Conservation (phyloP, 2,888 invertebrate species). For the Antheraea yamamai region DNA sequence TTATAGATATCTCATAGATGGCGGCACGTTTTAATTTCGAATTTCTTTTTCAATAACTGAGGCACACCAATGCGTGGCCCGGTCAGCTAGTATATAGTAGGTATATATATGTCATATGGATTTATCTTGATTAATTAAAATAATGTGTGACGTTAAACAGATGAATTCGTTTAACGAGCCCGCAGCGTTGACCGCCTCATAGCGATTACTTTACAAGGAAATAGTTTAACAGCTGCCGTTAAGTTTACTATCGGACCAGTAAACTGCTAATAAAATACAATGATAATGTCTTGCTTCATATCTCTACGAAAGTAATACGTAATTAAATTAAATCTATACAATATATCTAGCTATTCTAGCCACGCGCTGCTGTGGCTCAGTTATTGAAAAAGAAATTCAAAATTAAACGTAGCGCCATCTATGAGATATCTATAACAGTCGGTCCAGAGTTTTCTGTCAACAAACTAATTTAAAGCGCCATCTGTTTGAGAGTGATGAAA, state of each 20-base stretch:
- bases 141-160: neutral
- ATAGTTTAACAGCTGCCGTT: neutral
- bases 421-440: no score
- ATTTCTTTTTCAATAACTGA: no score
- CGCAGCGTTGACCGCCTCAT: neutral
- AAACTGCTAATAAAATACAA: neutral
- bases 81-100: neutral
- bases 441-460: no score
- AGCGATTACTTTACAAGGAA: neutral
- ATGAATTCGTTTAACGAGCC: neutral
- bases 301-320: neutral
- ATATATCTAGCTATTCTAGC: no score
- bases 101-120: neutral
- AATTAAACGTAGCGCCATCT: no score
- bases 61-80: no score
- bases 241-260: neutral
- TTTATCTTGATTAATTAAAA: neutral
- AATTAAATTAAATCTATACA: neutral
- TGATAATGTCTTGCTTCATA: constrained; percentile 1
- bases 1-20: no score
- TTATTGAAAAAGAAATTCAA: no score
- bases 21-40: no score
- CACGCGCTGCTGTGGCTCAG: no score
- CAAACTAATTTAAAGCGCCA: no score
- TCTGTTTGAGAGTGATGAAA: no score